phyloP scores from a whole-genome alignment of 2,113 vertebrate species.

The Dicrurus megarhynchus region DNA sequence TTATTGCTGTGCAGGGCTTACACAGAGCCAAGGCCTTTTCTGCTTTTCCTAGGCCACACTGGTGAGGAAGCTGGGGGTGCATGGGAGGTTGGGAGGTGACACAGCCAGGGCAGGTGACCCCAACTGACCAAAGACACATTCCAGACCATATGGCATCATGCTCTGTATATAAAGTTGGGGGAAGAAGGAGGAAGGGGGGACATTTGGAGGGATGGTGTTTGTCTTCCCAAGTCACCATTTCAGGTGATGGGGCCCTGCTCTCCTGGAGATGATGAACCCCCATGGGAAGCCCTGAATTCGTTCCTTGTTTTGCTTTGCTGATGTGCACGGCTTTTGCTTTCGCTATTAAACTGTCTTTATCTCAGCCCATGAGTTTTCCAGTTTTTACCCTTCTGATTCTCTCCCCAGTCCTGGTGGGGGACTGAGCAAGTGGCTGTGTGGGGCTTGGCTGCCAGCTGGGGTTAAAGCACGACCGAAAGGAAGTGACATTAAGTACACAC shows the following conservation, averaged over 20 bases:
- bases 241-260: neutral
- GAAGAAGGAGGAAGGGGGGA: neutral
- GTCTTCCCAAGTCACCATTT: neutral
- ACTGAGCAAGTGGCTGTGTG: accelerated
- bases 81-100: neutral
- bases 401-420: neutral
- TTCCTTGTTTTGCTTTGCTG: neutral
- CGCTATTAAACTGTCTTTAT: neutral
- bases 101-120: neutral
- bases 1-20: neutral
- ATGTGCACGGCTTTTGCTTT: neutral
- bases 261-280: neutral
- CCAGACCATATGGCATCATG: neutral
- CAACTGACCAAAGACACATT: neutral
- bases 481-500: neutral
- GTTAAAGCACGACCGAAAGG: accelerated
- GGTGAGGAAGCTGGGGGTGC: neutral
- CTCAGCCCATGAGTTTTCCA: neutral
- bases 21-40: neutral
- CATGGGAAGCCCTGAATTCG: neutral
- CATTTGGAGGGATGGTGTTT: neutral
- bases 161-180: accelerated
- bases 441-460: neutral
- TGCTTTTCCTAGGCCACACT: accelerated
- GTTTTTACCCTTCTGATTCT: neutral